These are phyloP conservation scores for Lampris megalopsis DNA, from an alignment of 2,113 vertebrate species.

Conservation along the genomic window DNA sequence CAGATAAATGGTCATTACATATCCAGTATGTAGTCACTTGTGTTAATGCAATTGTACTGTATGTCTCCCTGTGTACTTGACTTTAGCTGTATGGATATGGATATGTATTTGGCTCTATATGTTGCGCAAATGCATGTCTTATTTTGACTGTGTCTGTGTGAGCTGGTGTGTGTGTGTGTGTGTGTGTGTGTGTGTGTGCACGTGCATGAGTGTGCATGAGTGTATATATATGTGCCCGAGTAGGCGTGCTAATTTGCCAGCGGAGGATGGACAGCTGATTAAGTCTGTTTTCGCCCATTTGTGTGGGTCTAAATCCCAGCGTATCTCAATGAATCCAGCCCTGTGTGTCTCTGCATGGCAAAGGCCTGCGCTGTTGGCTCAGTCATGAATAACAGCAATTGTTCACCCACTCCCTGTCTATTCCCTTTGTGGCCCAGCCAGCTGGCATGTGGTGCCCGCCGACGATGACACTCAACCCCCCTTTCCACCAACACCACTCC, in stretches of 20 bases:
- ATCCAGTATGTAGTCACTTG: no score
- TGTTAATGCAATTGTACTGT: no score
- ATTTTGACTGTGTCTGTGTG: no score
- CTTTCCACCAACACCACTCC: constrained; percentile 33
- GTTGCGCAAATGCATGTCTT: no score
- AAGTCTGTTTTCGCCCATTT: constrained; percentile 78
- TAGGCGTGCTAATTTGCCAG: neutral
- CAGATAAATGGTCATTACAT: no score
- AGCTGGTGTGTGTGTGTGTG: neutral
- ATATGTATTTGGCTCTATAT: no score
- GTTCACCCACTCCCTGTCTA: constrained; percentile 85
- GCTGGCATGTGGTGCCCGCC: constrained; percentile 85
- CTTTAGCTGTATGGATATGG: no score
- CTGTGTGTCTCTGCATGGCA: constrained; percentile 86
- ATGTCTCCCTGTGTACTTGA: no score
- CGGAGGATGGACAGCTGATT: constrained; percentile 72
- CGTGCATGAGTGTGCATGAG: constrained; percentile 20
- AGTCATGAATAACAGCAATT: constrained; percentile 97
- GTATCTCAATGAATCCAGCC: constrained; percentile 84
- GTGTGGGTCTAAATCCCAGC: constrained; percentile 81
- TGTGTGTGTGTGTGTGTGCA: constrained; percentile 11
- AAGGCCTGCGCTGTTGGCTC: constrained; percentile 79
- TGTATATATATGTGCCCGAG: constrained; percentile 27
- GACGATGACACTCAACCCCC: constrained; percentile 65
- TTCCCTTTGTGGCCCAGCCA: constrained; percentile 90